Conservation (phyloP, 1,140 invertebrate species). For the Centruroides sculpturatus region DNA sequence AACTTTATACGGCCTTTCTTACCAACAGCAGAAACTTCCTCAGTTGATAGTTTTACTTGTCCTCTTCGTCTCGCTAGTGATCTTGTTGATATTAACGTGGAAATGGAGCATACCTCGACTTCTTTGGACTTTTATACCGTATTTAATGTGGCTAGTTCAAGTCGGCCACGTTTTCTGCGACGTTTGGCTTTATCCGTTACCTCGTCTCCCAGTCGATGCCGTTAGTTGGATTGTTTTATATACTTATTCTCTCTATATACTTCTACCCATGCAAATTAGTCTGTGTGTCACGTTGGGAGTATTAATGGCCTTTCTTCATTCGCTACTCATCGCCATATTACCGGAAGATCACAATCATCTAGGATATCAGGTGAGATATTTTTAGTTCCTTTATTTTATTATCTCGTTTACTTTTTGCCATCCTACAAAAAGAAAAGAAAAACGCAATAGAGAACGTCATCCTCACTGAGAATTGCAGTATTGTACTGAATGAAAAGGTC, state of each 20-base stretch:
- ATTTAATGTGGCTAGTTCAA: slow-evolving; percentile 17
- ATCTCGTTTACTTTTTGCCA: neutral
- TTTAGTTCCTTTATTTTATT: neutral
- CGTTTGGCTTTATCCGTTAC: slow-evolving; percentile 17
- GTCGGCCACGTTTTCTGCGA: slow-evolving; percentile 20
- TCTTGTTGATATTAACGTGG: slow-evolving; percentile 1
- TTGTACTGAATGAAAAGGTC: too few species aligned
- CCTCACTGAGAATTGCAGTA: neutral
- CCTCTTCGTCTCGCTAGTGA: neutral
- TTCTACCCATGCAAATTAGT: slow-evolving; percentile 52
- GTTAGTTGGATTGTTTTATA: slow-evolving; percentile 65
- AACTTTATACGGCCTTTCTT: neutral
- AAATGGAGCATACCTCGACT: neutral
- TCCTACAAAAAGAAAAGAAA: neutral
- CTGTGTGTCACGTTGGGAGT: slow-evolving; percentile 43
- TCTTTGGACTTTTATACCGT: slow-evolving; percentile 15
- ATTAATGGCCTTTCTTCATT: slow-evolving; percentile 26
- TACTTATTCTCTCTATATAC: slow-evolving; percentile 69
- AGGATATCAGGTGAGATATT: slow-evolving; percentile 6
- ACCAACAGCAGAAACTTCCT: neutral
- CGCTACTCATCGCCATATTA: slow-evolving; percentile 39
- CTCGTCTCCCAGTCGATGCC: slow-evolving; percentile 32
- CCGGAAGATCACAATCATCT: slow-evolving; percentile 7
- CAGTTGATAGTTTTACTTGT: slow-evolving; percentile 1
- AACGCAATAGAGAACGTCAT: neutral